Evolutionary conservation across 2,797 vertebrate species (phyloP), one percentile per base, ranked within the genome.

Genomic region (Eleutherodactylus coqui): DNA sequence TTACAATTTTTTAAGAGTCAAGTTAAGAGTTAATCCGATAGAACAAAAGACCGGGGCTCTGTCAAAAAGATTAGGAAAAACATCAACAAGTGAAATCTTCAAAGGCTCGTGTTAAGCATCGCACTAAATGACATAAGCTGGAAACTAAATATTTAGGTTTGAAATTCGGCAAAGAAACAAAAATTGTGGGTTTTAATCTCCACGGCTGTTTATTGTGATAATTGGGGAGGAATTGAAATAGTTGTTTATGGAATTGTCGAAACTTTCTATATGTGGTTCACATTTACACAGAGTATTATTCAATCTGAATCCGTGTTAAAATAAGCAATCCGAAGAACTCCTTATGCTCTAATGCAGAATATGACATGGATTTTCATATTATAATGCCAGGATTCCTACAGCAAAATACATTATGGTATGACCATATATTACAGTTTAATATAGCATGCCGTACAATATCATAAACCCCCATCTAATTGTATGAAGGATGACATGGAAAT

Each of bases 141-240:
- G 32, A 69, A 77, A 49, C 55, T n/a, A 82, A 82, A 82, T 81
- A 86, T 86, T 86, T 76, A 86, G 64, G 43, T 69, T 76, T 14
- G 13, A 82, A 75, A 76, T 36, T 64, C 41, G 2, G 13, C 5
- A 10, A 19, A 10, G 8, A 64, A 21, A 67, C 36, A 38, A 9
- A 69, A 73, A 73, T 64, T 64, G 13, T 81, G 80, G 43, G 27
- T 81, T 75, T 29, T 62, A 58, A 29, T 14, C 45, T 72, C 47
- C 72, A 72, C 62, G 58, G 29, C 29, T 58, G 80, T 87, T 87
- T 87, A 79, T 83, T 83, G 38, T 78, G 79, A 82, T 78, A 83
- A 83, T 70, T n/a, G 49, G 45, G 49, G 13, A 58, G 79, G 38
- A 69, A 69, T 58, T 58, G 73, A 70, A 82, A 43, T 27, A 51